Conservation (phyloP, 2,797 vertebrate species). For the Gymnocypris eckloni region DNA sequence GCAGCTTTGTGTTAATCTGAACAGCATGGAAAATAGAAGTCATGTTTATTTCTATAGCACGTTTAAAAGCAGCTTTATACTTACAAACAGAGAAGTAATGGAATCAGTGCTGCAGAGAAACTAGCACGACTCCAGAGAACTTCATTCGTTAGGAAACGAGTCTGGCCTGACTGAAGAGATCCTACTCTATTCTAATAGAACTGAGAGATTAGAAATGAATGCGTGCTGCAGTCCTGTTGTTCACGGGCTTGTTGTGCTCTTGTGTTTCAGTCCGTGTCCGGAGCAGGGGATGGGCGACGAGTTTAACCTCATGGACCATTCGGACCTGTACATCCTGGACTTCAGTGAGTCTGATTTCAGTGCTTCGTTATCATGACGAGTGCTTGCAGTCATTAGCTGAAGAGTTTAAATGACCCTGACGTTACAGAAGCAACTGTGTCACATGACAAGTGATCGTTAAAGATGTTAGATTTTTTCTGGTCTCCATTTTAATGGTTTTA, state of each 20-base stretch:
- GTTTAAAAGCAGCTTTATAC: neutral
- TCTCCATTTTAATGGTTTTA: too few relatives aligned
- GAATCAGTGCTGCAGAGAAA: neutral
- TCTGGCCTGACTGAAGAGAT: neutral
- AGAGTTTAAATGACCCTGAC: neutral
- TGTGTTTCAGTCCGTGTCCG: slow-evolving; percentile 88
- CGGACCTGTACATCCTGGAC: slow-evolving; percentile 97
- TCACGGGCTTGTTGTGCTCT: slow-evolving; percentile 21
- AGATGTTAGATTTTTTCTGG: too few relatives aligned
- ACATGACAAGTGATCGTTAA: too few relatives aligned
- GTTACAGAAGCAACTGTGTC: neutral
- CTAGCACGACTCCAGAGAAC: too few relatives aligned
- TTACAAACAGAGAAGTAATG: neutral
- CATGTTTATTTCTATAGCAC: neutral
- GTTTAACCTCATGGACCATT: slow-evolving; percentile 99
- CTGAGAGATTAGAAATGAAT: neutral
- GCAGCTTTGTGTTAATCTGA: neutral
- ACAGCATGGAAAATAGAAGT: neutral
- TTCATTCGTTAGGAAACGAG: too few relatives aligned
- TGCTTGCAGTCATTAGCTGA: neutral
- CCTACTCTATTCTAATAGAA: neutral
- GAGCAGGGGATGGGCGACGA: slow-evolving; percentile 98
- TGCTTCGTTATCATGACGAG: too few relatives aligned
- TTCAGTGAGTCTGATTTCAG: slow-evolving; percentile 86
- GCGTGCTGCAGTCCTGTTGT: neutral